A percentile compares a stretch with the other conserved stretches of the same genome.
Conservation (phyloP, 2,113 vertebrate species). For the Trogon melanurus region DNA sequence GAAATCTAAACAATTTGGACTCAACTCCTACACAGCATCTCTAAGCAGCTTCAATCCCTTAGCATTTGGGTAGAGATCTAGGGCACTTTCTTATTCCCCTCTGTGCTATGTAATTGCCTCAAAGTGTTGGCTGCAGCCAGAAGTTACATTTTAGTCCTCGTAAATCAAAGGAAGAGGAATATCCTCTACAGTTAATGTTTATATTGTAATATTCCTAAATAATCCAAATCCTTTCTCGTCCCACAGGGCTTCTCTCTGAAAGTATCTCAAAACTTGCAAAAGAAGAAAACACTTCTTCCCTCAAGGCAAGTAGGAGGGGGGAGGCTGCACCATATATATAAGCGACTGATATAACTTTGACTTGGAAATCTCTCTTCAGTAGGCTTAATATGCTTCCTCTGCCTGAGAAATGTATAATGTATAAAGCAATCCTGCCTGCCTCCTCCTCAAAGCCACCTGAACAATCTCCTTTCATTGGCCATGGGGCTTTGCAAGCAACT, state of each 20-base stretch:
- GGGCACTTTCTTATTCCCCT: background rate
- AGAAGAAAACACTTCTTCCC: conserved; percentile 3
- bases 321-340: background rate
- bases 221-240: background rate
- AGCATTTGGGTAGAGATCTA: background rate
- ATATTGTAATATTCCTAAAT: conserved; percentile 1
- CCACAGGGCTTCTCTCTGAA: conserved; percentile 17
- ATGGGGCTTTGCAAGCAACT: conserved; percentile 42
- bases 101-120: background rate
- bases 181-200: conserved; percentile 1
- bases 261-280: conserved; percentile 25
- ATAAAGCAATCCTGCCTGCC: conserved; percentile 44
- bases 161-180: conserved; percentile 43
- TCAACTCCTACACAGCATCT: background rate
- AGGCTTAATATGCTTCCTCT: conserved; percentile 35
- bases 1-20: background rate
- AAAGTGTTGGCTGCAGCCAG: background rate
- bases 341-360: conserved; percentile 17
- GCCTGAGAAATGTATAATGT: conserved; percentile 34
- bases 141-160: background rate
- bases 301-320: background rate
- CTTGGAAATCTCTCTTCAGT: conserved; percentile 50
- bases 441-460: conserved; percentile 65
- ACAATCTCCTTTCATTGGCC: conserved; percentile 70
- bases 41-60: background rate